These are phyloP conservation scores for Cryptoprocta ferox DNA, from an alignment of 2,797 vertebrate species.

Conservation along the genomic window DNA sequence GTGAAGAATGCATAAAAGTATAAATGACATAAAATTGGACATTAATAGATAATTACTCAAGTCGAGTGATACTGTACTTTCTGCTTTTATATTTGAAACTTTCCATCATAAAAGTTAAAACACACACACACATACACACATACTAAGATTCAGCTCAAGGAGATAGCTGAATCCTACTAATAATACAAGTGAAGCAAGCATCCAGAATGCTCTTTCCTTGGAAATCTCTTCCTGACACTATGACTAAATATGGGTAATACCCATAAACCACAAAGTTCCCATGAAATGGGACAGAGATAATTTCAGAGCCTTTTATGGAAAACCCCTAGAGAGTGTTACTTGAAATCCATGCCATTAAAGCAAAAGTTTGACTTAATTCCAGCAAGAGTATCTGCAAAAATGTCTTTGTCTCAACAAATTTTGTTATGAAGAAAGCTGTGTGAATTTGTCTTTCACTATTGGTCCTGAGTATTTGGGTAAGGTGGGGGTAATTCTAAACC, in stretches of 20 bases:
- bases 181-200: background rate
- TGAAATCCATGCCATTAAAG: background rate
- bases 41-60: conserved; percentile 28
- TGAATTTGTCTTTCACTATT: background rate
- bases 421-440: background rate
- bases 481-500: background rate
- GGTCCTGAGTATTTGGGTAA: background rate
- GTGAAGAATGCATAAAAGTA: background rate
- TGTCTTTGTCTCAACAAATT: background rate
- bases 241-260: conserved; percentile 24
- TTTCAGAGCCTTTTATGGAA: background rate
- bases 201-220: background rate
- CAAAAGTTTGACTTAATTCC: background rate
- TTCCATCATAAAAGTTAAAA: conserved; percentile 26
- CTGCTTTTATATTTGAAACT: conserved; percentile 27
- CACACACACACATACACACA: accelerated
- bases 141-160: background rate
- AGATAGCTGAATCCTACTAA: background rate
- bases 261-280: background rate
- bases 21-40: background rate
- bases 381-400: background rate
- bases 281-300: background rate
- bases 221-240: background rate
- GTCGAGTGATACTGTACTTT: background rate
- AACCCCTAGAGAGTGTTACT: background rate